Evolutionary conservation across 2,888 invertebrate genomes (phyloP), one percentile per base, ranked within the genome.

Genomic region (Phengaris alcon): DNA sequence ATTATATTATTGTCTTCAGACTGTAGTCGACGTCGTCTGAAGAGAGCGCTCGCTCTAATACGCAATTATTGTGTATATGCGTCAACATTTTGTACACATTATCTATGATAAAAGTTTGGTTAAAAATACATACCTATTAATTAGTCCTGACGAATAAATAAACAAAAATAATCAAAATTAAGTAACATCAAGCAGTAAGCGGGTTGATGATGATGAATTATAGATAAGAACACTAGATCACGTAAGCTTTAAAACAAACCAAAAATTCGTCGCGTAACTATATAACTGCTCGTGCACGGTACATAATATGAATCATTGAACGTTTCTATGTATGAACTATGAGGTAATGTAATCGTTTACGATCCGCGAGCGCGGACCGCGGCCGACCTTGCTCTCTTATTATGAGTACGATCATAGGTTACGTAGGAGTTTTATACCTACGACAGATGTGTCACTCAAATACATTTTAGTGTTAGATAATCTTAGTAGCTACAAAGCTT

Each of bases 361-460:
- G 54, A 69, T 48, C 64, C 44, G 64, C 54, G 75, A 54, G 76
- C 84, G 84, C 82, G 79, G 74, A 81, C 86, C 84, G 84, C 84
- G 72, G 79, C 55, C 57, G 84, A 82, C 91, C 91, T 92, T 90
- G 91, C 87, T 87, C 89, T 85, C 84, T 77, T 87, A 88, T 88
- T 87, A 83, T 84, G 82, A 79, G 79, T 77, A 51, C 70, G 46
- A 77, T 22, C 88, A 85, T 78, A 87, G 89, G 88, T 78, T 82
- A 84, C 55, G 3, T 15, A 8, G 7, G 15, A 22, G 44, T 55
- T 74, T 79, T 72, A 59, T 78, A 73, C 81, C 79, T 79, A 76
- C 7, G 5, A 7, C 8, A 8, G 9, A 6, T 22, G 13, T 46
- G 74, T 52, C 79, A 80, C 79, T 68, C 68, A 74, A 78, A 78